Conservation (phyloP, 1,140 invertebrate genomes). For the Medauroidea extradentata region DNA sequence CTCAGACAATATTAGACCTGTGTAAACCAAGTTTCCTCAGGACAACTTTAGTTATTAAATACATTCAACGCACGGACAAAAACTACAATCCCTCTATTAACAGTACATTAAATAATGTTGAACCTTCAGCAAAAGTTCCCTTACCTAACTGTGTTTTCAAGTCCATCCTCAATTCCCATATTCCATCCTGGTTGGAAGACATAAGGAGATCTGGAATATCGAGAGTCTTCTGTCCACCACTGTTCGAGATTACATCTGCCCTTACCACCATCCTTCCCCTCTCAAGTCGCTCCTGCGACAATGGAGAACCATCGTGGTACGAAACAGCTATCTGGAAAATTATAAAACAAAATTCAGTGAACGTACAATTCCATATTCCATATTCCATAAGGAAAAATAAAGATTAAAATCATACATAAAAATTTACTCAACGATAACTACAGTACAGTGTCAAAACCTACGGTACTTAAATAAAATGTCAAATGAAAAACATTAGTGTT, state of each 20-base stretch:
- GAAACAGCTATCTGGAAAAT: constrained; percentile 61
- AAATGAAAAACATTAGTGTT: no score
- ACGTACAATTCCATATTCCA: no score
- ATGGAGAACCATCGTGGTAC: constrained; percentile 70
- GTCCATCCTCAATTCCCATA: constrained; percentile 76
- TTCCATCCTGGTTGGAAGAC: constrained; percentile 54
- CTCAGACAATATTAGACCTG: no score
- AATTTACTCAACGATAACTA: no score
- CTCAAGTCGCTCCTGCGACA: constrained; percentile 52
- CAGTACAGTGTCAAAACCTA: no score
- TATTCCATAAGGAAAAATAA: no score
- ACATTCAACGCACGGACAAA: no score
- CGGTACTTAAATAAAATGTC: no score
- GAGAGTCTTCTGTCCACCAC: constrained; percentile 52
- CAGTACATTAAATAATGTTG: neutral
- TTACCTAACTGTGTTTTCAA: constrained; percentile 54
- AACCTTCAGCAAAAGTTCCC: neutral
- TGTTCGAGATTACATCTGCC: constrained; percentile 41
- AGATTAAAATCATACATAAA: no score
- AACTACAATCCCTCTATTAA: neutral
- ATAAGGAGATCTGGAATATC: constrained; percentile 51
- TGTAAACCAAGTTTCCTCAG: no score
- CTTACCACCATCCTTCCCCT: constrained; percentile 44
- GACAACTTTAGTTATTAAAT: no score
- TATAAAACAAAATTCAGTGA: neutral